Percentiles rank a stretch among this genome's conserved stretches.
phyloP scores from a whole-genome alignment of 2,888 invertebrate genomes.

The Stenichneumon culpator region DNA sequence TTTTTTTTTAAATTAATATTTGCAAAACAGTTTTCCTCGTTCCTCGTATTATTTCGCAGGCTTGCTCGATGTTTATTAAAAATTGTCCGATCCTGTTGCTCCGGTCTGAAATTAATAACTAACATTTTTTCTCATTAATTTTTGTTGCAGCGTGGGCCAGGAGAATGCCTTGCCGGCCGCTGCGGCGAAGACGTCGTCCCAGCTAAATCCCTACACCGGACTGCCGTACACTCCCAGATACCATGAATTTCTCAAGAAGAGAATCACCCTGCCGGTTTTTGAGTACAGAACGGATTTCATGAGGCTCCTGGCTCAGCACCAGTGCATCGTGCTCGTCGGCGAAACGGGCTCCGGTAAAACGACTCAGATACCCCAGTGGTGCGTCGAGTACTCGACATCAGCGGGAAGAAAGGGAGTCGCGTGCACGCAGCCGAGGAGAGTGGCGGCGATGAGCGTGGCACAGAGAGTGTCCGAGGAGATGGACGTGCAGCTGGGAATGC shows the following conservation, averaged over 20 bases:
- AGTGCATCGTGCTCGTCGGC: constrained; percentile 98
- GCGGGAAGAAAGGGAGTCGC: constrained; percentile 93
- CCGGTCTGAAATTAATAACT: neutral
- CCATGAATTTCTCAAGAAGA: constrained; percentile 94
- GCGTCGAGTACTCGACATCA: constrained; percentile 91
- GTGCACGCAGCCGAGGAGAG: constrained; percentile 98
- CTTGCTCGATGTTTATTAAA: neutral
- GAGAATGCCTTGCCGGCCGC: constrained; percentile 45
- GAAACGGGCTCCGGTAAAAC: constrained; percentile 99
- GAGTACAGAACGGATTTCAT: constrained; percentile 99
- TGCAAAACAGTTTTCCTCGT: neutral
- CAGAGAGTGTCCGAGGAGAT: constrained; percentile 99
- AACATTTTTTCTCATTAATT: neutral
- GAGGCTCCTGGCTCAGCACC: constrained; percentile 96
- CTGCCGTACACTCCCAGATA: constrained; percentile 95
- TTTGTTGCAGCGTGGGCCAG: constrained; percentile 74
- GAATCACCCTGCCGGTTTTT: constrained; percentile 98
- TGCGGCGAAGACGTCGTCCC: constrained; percentile 62
- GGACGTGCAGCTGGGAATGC: constrained; percentile 95
- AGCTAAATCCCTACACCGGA: constrained; percentile 92
- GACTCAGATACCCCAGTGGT: constrained; percentile 99
- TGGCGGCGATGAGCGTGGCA: constrained; percentile 99
- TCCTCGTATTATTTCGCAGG: neutral
- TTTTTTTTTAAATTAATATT: neutral
- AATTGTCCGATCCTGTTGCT: no score